Conservation (phyloP, 2,797 vertebrate species). For the Tachyglossus aculeatus region DNA sequence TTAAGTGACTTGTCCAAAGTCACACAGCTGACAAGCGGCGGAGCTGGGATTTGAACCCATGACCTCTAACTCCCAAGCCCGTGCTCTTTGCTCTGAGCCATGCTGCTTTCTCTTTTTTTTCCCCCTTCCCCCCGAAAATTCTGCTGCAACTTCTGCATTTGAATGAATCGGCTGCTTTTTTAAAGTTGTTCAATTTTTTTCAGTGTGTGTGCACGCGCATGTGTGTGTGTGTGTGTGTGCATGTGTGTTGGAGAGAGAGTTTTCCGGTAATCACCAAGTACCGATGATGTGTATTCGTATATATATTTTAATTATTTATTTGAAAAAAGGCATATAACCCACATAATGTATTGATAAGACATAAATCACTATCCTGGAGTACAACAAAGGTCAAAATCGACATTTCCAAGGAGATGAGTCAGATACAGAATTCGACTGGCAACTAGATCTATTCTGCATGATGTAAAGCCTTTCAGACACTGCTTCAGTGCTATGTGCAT, state of each 20-base stretch:
- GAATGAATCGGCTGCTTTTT: too few relatives aligned
- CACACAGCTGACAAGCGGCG: too few relatives aligned
- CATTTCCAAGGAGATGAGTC: conserved; percentile 53
- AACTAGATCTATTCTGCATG: conserved; percentile 61
- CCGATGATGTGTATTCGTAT: too few relatives aligned
- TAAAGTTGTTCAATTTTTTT: not conserved
- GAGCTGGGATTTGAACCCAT: too few relatives aligned
- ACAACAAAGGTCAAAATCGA: conserved; percentile 61
- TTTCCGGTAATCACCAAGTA: conserved; percentile 9
- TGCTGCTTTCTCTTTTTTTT: too few relatives aligned
- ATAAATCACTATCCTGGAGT: conserved; percentile 39
- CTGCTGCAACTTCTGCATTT: too few relatives aligned
- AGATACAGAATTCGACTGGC: conserved; percentile 52
- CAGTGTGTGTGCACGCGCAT: not conserved
- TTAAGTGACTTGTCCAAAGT: too few relatives aligned
- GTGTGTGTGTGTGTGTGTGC: not conserved
- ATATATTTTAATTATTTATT: not conserved
- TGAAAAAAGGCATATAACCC: conserved; percentile 22
- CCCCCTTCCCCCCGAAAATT: too few relatives aligned
- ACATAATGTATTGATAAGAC: conserved; percentile 17
- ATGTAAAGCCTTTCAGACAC: conserved; percentile 54
- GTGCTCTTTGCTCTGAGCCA: too few relatives aligned
- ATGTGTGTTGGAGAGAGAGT: too few relatives aligned
- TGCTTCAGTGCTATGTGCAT: conserved; percentile 65
- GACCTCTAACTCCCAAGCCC: too few relatives aligned